Evolutionary conservation across 2,888 invertebrate species (phyloP).

Genomic region (Aleiodes leptofemur): DNA sequence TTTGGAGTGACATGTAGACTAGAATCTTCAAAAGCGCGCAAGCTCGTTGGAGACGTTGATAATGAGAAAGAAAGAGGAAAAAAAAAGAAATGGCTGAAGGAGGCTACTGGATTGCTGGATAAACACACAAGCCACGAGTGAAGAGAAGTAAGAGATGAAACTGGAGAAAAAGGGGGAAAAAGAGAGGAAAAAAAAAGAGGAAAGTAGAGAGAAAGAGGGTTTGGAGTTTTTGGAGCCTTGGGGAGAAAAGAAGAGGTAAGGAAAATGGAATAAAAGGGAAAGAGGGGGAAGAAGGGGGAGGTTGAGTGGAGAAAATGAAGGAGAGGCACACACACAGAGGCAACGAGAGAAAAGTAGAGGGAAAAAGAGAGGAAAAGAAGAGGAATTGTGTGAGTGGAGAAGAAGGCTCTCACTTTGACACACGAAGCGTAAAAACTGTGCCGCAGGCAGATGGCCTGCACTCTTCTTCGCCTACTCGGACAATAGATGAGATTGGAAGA

Average conservation of each 20-base stretch:
- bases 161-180: not conserved
- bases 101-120: constrained; percentile 49
- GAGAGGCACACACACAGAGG: not conserved
- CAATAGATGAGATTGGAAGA: constrained; percentile 39
- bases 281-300: constrained; percentile 8
- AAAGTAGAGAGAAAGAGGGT: not conserved
- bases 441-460: constrained; percentile 48
- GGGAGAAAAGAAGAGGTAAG: constrained; percentile 14
- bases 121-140: constrained; percentile 43
- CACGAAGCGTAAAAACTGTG: constrained; percentile 61
- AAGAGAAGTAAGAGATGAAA: constrained; percentile 13
- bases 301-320: constrained; percentile 6
- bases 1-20: constrained; percentile 29
- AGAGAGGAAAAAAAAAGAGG: constrained; percentile 1
- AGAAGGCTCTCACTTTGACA: constrained; percentile 60
- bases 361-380: constrained; percentile 4
- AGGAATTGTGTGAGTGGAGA: constrained; percentile 35
- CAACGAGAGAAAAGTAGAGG: constrained; percentile 27
- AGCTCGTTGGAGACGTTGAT: constrained; percentile 44
- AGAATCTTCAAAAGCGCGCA: constrained; percentile 33
- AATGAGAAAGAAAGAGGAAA: constrained; percentile 39
- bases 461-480: constrained; percentile 29
- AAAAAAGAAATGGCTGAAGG: constrained; percentile 35
- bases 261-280: constrained; percentile 15
- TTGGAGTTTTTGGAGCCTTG: not conserved